phyloP scores from a whole-genome alignment of 1,140 invertebrate species.

The Pachypsylla venusta region DNA sequence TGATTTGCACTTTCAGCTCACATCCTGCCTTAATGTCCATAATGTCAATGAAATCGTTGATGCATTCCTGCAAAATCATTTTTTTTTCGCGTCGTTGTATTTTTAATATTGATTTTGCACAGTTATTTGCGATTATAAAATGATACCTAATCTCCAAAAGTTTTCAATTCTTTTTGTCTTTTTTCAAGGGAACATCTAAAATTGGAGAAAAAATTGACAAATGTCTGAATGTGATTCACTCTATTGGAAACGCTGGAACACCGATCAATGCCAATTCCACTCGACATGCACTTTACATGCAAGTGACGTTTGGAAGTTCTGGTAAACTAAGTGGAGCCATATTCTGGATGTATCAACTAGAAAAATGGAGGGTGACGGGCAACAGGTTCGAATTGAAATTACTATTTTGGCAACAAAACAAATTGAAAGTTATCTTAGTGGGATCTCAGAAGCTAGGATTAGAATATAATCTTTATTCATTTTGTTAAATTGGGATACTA shows the following conservation, averaged over 20 bases:
- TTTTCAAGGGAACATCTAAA: slow-evolving; percentile 24
- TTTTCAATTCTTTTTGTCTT: no score
- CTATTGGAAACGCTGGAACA: slow-evolving; percentile 69
- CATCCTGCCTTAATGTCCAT: no score
- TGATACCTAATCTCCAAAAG: no score
- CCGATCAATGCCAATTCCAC: slow-evolving; percentile 75
- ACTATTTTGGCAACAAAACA: no score
- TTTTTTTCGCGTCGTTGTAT: not conserved
- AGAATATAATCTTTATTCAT: no score
- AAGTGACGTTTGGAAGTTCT: slow-evolving; percentile 67
- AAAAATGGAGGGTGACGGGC: slow-evolving; percentile 72
- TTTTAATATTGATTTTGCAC: not conserved
- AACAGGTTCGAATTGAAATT: no score
- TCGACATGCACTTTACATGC: slow-evolving; percentile 64
- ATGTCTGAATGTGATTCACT: slow-evolving; percentile 57
- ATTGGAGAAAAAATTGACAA: slow-evolving; percentile 52
- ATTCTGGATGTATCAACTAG: slow-evolving; percentile 70
- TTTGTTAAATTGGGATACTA: no score
- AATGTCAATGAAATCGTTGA: no score
- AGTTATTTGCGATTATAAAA: not conserved
- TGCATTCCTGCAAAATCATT: no score
- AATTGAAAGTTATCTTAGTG: no score
- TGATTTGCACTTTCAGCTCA: no score
- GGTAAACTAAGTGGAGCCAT: slow-evolving; percentile 73
- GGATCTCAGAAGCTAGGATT: no score